A percentile compares a stretch with the other conserved stretches of the same genome.
Evolutionary conservation across 1,140 invertebrate genomes (phyloP).

Genomic region (Cydia pomonella): DNA sequence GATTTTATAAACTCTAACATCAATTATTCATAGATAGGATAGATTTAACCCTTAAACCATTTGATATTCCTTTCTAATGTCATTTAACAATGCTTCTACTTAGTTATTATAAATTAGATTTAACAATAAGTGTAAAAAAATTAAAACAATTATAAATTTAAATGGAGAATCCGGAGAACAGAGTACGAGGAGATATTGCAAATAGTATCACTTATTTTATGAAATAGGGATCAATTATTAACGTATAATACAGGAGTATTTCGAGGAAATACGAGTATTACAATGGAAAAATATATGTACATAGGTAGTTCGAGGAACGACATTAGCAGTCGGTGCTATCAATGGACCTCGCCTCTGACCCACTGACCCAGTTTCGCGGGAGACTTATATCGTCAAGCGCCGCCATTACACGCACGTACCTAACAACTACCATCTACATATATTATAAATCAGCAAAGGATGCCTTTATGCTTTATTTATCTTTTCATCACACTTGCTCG

Average conservation of each 20-base stretch:
- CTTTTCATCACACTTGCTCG: too few species aligned
- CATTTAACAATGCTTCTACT: too few species aligned
- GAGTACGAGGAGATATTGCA: too few species aligned
- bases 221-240: not conserved
- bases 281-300: conserved; percentile 5
- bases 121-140: too few species aligned
- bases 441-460: conserved; percentile 15
- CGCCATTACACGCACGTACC: conserved; percentile 42
- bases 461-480: not conserved
- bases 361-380: conserved; percentile 67
- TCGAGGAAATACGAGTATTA: not conserved
- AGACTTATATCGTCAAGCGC: conserved; percentile 57
- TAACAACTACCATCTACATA: conserved; percentile 7
- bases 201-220: too few species aligned
- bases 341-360: conserved; percentile 71
- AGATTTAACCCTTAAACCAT: too few species aligned
- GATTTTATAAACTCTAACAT: not conserved
- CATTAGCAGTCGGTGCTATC: conserved; percentile 59
- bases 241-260: not conserved
- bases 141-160: too few species aligned
- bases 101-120: too few species aligned
- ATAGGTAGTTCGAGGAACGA: conserved; percentile 63
- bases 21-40: too few species aligned
- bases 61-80: too few species aligned
- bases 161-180: too few species aligned